Base-by-base conservation (phyloP, 2,888 invertebrate genomes). In the Lordiphosa fenestrarum region DNA sequence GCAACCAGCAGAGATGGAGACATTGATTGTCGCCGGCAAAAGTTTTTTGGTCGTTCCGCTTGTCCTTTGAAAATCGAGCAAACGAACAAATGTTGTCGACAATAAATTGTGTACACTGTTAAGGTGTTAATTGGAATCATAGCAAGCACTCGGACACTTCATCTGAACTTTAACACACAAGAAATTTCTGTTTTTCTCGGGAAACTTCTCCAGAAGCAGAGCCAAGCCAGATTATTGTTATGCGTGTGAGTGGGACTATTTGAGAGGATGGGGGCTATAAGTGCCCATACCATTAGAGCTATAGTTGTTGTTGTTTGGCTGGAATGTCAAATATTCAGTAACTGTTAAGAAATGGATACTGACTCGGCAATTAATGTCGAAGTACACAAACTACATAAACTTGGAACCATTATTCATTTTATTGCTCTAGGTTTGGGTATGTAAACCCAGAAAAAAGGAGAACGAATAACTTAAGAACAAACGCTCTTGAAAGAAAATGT, bases 91-190 rank as follows among this genome's bases (percentile, higher is more conserved):
- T 15, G 25, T 50, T 25, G 21, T 25, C 13, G 21, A 55, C 48
- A 37, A 50, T 56, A 41, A 38, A 37, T 37, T 54, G 49, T 61
- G 46, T 63, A 10, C 41, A 50, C 19, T 30, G 40, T 40, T n/a
- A 41, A 51, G 63, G 64, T 65, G 65, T 57, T 65, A 64, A 65
- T 65, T 65, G 57, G 64, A 65, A 36, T 49, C 52, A 44, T 57
- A 48, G 39, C 54, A 40, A 55, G 44, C 39, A 50, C 35, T 30
- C 10, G 10, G 30, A 30, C 10, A 30, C 10, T 30, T 30, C 30
- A 30, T 9, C 30, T 30, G 30, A 30, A 30, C 30, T 30, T 30
- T 30, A 9, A 9, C 9, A 10, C 30, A 30, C 10, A 30, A 30
- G 30, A 30, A 30, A 30, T 30, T 9, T 30, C 30, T 30, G 30